Conservation (phyloP, 2,113 vertebrate species). For the Ursus arctos region DNA sequence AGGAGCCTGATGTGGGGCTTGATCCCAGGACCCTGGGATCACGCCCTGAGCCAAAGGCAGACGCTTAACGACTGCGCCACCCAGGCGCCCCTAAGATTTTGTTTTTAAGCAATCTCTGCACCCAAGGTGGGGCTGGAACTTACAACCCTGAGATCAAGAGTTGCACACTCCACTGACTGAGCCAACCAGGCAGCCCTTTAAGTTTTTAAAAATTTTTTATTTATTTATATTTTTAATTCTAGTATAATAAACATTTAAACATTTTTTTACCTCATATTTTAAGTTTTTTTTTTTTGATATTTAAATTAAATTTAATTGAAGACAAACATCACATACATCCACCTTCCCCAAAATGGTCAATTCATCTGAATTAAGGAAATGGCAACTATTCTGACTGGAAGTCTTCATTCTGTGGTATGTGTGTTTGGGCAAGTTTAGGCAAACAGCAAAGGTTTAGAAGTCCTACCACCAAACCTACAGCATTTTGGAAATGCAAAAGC, state of each 20-base stretch:
- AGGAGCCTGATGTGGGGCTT: neutral
- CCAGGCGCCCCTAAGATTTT: neutral
- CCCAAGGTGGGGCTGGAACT: neutral
- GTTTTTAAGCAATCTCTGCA: neutral
- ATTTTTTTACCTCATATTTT: neutral
- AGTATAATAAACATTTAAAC: neutral
- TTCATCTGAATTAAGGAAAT: neutral
- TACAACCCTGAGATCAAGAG: neutral
- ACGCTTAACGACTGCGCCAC: no score
- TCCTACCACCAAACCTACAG: neutral
- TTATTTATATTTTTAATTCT: neutral
- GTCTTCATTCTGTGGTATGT: neutral
- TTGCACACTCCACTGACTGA: neutral
- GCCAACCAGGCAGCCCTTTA: neutral
- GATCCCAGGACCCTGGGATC: neutral
- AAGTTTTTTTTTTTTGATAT: no score
- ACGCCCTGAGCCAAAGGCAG: neutral
- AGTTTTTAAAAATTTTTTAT: neutral
- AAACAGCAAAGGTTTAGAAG: neutral
- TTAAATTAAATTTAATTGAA: conserved; percentile 52
- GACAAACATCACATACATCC: neutral
- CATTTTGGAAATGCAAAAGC: neutral
- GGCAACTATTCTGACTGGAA: neutral
- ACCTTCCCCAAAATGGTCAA: neutral
- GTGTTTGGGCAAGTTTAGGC: neutral